These are phyloP conservation scores for Blastobasis lacticolella DNA, from an alignment of 2,888 invertebrate genomes.

Conservation along the genomic window DNA sequence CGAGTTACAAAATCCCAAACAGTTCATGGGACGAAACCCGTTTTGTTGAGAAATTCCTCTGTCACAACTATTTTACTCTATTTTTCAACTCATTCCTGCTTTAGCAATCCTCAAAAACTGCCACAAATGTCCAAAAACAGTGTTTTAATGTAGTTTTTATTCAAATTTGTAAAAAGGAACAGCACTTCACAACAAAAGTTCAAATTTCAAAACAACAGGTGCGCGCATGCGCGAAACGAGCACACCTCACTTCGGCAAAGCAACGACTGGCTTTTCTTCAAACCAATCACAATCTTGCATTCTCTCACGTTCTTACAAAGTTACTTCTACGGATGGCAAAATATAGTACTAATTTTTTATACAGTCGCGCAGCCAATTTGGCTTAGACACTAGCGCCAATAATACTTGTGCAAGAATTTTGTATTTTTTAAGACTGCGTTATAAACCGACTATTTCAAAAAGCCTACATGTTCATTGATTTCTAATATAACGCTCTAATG, in stretches of 20 bases:
- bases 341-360: no score
- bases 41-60: slow-evolving; percentile 34
- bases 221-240: slow-evolving; percentile 36
- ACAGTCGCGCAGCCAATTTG: no score
- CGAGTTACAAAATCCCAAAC: slow-evolving; percentile 39
- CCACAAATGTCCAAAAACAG: slow-evolving; percentile 3
- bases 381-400: no score
- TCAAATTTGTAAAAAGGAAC: slow-evolving; percentile 11
- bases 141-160: slow-evolving; percentile 12
- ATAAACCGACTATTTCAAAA: slow-evolving; percentile 46
- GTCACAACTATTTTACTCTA: slow-evolving; percentile 12
- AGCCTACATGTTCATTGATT: slow-evolving; percentile 25
- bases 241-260: slow-evolving; percentile 21
- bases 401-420: no score
- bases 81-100: no score
- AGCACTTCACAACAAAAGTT: slow-evolving; percentile 16
- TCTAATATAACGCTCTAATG: no score
- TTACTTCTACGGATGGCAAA: background rate
- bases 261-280: slow-evolving; percentile 29
- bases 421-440: slow-evolving; percentile 27
- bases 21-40: slow-evolving; percentile 27
- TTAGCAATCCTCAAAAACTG: slow-evolving; percentile 1
- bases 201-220: slow-evolving; percentile 14
- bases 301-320: slow-evolving; percentile 28
- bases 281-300: slow-evolving; percentile 48